Evolutionary conservation across 2,113 vertebrate species (phyloP).

Genomic region (Ciconia maguari): DNA sequence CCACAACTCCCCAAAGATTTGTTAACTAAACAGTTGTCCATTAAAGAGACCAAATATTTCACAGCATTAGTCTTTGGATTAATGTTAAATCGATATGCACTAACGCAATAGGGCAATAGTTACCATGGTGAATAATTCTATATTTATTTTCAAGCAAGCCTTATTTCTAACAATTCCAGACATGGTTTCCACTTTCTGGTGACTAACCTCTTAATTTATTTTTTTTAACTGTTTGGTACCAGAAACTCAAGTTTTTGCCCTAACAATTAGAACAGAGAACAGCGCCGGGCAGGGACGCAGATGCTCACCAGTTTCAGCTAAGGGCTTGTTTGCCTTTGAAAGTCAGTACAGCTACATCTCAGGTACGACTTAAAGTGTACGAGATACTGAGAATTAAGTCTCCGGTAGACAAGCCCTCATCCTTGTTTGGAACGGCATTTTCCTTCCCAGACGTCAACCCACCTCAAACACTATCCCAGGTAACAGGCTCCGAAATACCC

Average conservation of each 20-base stretch:
- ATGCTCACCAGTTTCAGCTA: background rate
- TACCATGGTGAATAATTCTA: constrained; percentile 55
- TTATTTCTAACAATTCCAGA: constrained; percentile 54
- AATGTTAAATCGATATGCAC: constrained; percentile 19
- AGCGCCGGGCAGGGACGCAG: rapidly evolving
- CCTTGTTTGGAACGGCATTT: background rate
- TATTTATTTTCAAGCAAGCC: constrained; percentile 63
- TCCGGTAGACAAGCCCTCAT: background rate
- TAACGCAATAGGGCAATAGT: constrained; percentile 32
- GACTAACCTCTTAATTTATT: background rate
- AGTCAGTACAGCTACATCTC: background rate
- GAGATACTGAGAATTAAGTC: background rate
- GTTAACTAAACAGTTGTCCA: constrained; percentile 38
- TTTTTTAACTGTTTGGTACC: constrained; percentile 1
- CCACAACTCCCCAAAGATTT: constrained; percentile 9
- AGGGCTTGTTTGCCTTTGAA: background rate
- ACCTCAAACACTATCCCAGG: background rate
- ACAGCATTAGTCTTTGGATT: constrained; percentile 45
- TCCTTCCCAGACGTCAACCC: background rate
- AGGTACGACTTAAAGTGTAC: background rate
- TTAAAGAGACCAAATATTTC: constrained; percentile 52
- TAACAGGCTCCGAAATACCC: rapidly evolving
- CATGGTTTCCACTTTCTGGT: constrained; percentile 48
- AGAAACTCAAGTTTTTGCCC: background rate
- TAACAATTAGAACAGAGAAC: background rate